These are phyloP conservation scores for Leuciscus idus DNA, from an alignment of 2,113 vertebrate species.

Conservation along the genomic window DNA sequence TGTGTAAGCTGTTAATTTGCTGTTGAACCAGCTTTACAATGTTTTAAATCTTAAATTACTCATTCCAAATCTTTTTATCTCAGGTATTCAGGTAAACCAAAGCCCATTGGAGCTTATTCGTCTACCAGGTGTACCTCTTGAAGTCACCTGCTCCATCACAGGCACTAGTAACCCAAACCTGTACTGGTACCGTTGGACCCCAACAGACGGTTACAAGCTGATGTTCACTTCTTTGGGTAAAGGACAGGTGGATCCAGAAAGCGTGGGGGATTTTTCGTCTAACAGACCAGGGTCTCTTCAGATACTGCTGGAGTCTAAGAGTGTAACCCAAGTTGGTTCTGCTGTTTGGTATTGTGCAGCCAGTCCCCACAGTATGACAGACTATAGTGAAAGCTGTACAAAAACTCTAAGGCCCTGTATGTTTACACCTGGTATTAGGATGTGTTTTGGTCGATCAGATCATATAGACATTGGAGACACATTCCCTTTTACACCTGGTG, in stretches of 20 bases:
- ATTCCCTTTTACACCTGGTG: no score
- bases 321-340: conserved; percentile 7
- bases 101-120: conserved; percentile 43
- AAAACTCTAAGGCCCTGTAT: conserved; percentile 24
- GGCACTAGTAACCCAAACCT: conserved; percentile 48
- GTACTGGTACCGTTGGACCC: conserved; percentile 60
- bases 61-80: background rate
- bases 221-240: conserved; percentile 34
- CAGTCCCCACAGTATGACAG: conserved; percentile 48
- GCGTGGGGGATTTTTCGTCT: conserved; percentile 41
- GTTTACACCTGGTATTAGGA: no score
- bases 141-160: conserved; percentile 48
- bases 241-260: conserved; percentile 33
- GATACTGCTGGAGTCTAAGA: conserved; percentile 35
- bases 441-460: no score
- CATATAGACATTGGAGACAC: no score
- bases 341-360: conserved; percentile 59
- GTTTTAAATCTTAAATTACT: background rate
- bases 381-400: conserved; percentile 40
- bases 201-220: conserved; percentile 12
- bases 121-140: background rate
- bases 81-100: conserved; percentile 52
- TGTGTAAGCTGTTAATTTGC: background rate
- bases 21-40: background rate
- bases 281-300: conserved; percentile 36